Base-by-base conservation (phyloP, 2,888 invertebrate genomes). In the Siphonodentalium dalli region DNA sequence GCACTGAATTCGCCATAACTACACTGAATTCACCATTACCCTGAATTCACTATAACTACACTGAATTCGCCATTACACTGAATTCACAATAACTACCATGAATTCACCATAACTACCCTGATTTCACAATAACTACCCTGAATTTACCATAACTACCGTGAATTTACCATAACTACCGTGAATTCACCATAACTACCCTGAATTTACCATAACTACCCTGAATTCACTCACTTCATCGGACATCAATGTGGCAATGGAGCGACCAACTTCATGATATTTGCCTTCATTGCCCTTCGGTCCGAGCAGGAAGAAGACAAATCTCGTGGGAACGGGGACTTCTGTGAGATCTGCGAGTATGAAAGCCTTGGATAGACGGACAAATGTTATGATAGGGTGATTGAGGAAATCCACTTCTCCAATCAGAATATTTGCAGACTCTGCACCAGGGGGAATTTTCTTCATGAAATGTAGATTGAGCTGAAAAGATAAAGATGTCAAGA, bases 371-470 rank as follows among this genome's bases (percentile, higher is more conserved):
- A 98, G 87, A 43, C 97, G 88, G 53, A 97, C 89, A 80, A 99
- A 99, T 27, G 93, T 95, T 53, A 95, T 91, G 52, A 98, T 83
- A 11, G 93, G 90, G 81, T 93, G 93, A 62, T 93, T 92, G 47
- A 99, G 86, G 79, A 96, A 97, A 80, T 97, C 95, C 4, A 98
- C 93, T 84, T 98, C 98, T 23, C 98, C 99, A 0, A 99, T 95
- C 39, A 99, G 85, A 68, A 99, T 97, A 79, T 98, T 99, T 56
- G 95, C 93, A 1, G 98, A 96, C 83, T 99, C 98, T 1, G 97
- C 92, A n/a, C 97, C 98, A 0, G 88, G 88, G 15, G 98, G 98
- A 79, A 99, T 93, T 85, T 99, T 99, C 65, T 93, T 80, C 75
- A 79, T 74, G 65, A 80, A 80, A 61, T 74, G 73, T 6, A 68